These are phyloP conservation scores for Archocentrus centrarchus DNA, from an alignment of 2,113 vertebrate genomes.

Conservation along the genomic window DNA sequence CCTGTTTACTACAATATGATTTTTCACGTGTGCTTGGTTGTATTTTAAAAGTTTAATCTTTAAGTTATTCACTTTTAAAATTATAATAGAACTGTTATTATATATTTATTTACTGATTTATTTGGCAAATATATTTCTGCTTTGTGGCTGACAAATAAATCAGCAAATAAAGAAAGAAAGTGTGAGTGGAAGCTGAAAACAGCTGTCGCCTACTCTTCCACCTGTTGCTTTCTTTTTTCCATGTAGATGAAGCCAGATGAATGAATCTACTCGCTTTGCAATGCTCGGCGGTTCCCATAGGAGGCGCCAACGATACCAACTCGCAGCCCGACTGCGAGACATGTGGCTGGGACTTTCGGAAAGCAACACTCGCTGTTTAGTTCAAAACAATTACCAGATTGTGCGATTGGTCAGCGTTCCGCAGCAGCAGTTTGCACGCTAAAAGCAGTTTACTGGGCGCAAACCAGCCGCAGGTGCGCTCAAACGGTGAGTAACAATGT, in stretches of 20 bases:
- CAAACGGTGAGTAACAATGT: slow-evolving; percentile 58
- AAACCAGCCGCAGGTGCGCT: slow-evolving; percentile 24
- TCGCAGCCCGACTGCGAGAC: slow-evolving; percentile 60
- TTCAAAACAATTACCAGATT: slow-evolving; percentile 25
- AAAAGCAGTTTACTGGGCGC: background rate
- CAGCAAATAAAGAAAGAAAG: background rate
- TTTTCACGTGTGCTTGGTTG: background rate
- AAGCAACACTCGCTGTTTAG: slow-evolving; percentile 59
- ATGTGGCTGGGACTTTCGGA: slow-evolving; percentile 78
- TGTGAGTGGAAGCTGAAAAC: background rate
- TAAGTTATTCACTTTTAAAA: background rate
- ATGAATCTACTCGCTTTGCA: slow-evolving; percentile 2
- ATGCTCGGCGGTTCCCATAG: slow-evolving; percentile 15
- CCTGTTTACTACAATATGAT: background rate
- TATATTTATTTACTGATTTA: background rate
- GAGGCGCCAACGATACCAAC: slow-evolving; percentile 45
- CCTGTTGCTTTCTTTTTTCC: slow-evolving; percentile 3
- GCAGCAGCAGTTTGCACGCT: slow-evolving; percentile 5
- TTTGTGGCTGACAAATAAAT: background rate
- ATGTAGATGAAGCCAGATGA: background rate
- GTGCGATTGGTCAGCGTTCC: slow-evolving; percentile 15
- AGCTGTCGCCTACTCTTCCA: background rate
- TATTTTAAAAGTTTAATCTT: background rate
- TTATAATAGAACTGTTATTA: background rate
- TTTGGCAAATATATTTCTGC: background rate